phyloP scores from a whole-genome alignment of 2,888 invertebrate genomes.

The Andricus quercusramuli region DNA sequence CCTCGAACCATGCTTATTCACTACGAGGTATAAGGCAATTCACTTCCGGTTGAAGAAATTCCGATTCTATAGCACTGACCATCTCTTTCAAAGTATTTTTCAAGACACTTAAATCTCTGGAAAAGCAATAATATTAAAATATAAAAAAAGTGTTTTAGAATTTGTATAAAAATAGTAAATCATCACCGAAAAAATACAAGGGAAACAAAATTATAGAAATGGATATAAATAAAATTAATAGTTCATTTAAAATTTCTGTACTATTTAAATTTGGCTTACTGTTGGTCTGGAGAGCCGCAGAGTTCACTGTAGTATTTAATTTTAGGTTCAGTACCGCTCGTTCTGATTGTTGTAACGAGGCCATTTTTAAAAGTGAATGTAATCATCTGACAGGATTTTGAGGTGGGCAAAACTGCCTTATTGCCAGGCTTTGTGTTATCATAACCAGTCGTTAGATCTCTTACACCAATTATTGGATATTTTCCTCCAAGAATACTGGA shows the following conservation, averaged over 20 bases:
- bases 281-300: slow-evolving; percentile 84
- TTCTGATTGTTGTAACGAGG: slow-evolving; percentile 91
- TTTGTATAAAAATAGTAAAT: too few relatives aligned
- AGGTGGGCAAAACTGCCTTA: slow-evolving; percentile 85
- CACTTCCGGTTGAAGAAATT: slow-evolving; percentile 89
- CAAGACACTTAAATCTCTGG: slow-evolving; percentile 70
- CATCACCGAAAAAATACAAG: too few relatives aligned
- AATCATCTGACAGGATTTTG: slow-evolving; percentile 91
- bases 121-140: background rate
- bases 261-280: slow-evolving; percentile 77
- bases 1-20: slow-evolving; percentile 4
- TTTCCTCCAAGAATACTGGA: slow-evolving; percentile 81
- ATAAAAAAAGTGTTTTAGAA: too few relatives aligned
- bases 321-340: slow-evolving; percentile 99
- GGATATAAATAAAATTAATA: too few relatives aligned
- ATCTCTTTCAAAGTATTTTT: slow-evolving; percentile 84
- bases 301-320: slow-evolving; percentile 98
- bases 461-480: slow-evolving; percentile 84
- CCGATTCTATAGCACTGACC: slow-evolving; percentile 84
- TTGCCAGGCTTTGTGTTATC: slow-evolving; percentile 87
- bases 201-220: too few relatives aligned
- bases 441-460: slow-evolving; percentile 94
- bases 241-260: too few relatives aligned
- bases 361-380: slow-evolving; percentile 95
- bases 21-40: slow-evolving; percentile 82